These are phyloP conservation scores for Ciona savignyi DNA, from an alignment of 23 tunicate genomes.

Conservation along the genomic window DNA sequence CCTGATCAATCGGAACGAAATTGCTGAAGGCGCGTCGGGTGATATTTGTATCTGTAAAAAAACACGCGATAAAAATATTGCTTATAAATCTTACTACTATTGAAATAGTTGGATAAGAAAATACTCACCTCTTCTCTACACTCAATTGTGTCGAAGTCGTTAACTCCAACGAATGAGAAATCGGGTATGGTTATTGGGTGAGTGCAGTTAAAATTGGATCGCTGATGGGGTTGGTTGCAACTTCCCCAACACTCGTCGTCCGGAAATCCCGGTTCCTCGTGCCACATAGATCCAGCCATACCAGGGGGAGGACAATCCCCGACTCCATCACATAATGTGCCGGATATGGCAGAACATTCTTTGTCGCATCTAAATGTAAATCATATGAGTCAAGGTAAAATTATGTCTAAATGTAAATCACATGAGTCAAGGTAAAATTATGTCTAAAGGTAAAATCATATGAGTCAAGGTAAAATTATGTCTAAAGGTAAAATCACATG, in stretches of 20 bases:
- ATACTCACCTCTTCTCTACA: slow-evolving; percentile 13
- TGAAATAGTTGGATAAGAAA: too few species aligned
- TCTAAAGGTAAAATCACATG: too few species aligned
- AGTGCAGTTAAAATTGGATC: slow-evolving; percentile 4
- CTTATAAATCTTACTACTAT: too few species aligned
- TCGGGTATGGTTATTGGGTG: neutral
- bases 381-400: neutral
- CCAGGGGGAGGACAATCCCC: slow-evolving; percentile 69
- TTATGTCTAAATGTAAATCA: too few species aligned
- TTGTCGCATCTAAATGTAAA: slow-evolving; percentile 18
- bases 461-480: too few species aligned
- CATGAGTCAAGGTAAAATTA: too few species aligned
- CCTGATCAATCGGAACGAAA: slow-evolving; percentile 1
- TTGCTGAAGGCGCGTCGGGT: neutral
- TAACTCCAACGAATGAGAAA: neutral
- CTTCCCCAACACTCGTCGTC: slow-evolving; percentile 58
- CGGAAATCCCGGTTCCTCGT: slow-evolving; percentile 28
- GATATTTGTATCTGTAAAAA: neutral
- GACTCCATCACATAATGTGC: slow-evolving; percentile 44
- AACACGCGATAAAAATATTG: neutral
- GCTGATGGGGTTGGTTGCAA: slow-evolving; percentile 19
- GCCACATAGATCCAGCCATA: neutral
- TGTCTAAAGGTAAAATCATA: too few species aligned
- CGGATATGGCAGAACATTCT: slow-evolving; percentile 13
- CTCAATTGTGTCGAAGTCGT: neutral